Conservation (phyloP, 2,113 vertebrate species). For the Osmerus eperlanus region DNA sequence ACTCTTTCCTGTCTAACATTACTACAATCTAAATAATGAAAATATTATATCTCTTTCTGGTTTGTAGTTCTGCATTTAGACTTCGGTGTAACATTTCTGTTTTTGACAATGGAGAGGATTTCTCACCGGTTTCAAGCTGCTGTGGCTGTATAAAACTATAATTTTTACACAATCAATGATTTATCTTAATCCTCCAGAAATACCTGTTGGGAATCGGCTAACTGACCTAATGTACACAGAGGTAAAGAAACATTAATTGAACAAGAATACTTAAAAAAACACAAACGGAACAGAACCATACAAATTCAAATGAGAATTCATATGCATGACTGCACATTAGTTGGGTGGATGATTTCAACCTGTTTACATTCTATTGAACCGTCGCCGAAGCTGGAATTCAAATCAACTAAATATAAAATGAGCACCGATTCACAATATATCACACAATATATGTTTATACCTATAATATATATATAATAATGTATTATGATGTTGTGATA, state of each 20-base stretch:
- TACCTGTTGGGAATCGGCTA: slow-evolving; percentile 37
- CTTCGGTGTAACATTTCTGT: slow-evolving; percentile 31
- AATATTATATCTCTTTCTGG: slow-evolving; percentile 31
- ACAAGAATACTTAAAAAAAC: slow-evolving; percentile 33
- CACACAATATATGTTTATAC: slow-evolving; percentile 53
- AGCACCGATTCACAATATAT: slow-evolving; percentile 71
- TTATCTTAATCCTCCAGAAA: slow-evolving; percentile 25
- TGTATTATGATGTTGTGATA: slow-evolving; percentile 54
- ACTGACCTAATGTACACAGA: slow-evolving; percentile 40
- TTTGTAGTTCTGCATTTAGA: slow-evolving; percentile 28
- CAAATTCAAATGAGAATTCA: slow-evolving; percentile 23
- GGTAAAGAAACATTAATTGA: slow-evolving; percentile 34
- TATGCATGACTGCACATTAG: slow-evolving; percentile 32
- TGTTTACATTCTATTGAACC: slow-evolving; percentile 50
- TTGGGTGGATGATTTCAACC: slow-evolving; percentile 46
- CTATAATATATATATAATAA: slow-evolving; percentile 62
- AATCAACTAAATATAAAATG: slow-evolving; percentile 61
- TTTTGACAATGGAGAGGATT: slow-evolving; percentile 14
- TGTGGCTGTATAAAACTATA: slow-evolving; percentile 18
- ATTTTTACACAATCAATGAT: slow-evolving; percentile 17
- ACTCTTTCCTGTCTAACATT: slow-evolving; percentile 36
- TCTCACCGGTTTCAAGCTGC: slow-evolving; percentile 24
- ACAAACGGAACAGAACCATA: slow-evolving; percentile 35
- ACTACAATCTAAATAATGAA: slow-evolving; percentile 33
- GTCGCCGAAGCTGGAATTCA: slow-evolving; percentile 42